Conservation (phyloP, 2,888 invertebrate genomes). For the Dicranocentrus wangi region DNA sequence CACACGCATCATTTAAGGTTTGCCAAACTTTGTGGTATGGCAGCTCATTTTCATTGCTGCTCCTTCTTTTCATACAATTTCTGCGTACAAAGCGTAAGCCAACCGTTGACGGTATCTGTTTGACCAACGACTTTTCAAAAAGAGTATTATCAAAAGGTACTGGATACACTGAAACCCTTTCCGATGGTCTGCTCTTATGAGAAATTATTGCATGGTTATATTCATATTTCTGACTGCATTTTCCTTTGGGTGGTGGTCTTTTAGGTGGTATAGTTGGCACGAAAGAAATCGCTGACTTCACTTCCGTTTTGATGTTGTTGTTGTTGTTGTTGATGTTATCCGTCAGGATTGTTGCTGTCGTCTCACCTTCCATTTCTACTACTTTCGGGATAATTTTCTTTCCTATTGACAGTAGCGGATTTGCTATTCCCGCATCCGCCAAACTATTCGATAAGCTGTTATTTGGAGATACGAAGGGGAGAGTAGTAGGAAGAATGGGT, state of each 20-base stretch:
- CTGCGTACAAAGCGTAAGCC: constrained; percentile 54
- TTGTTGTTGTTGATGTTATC: neutral
- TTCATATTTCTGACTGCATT: constrained; percentile 21
- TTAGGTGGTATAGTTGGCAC: no score
- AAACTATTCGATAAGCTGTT: neutral
- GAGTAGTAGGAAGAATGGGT: neutral
- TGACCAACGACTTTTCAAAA: constrained; percentile 41
- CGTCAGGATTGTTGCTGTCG: no score
- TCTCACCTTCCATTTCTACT: no score
- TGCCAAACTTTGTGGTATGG: constrained; percentile 47
- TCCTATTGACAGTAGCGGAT: constrained; percentile 19
- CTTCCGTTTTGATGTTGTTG: neutral
- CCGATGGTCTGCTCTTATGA: neutral
- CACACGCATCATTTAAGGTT: constrained; percentile 26
- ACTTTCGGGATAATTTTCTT: neutral
- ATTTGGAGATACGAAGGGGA: constrained; percentile 21
- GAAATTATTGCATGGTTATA: constrained; percentile 23
- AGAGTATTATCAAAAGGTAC: constrained; percentile 24
- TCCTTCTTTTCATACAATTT: neutral
- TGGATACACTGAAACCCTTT: constrained; percentile 27
- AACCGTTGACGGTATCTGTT: constrained; percentile 59
- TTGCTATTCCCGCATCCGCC: neutral
- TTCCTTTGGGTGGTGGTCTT: no score
- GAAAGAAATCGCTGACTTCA: no score
- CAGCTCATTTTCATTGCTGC: constrained; percentile 34